These are phyloP conservation scores for Brachypteracias leptosomus DNA, from an alignment of 2,113 vertebrate genomes.

Conservation along the genomic window DNA sequence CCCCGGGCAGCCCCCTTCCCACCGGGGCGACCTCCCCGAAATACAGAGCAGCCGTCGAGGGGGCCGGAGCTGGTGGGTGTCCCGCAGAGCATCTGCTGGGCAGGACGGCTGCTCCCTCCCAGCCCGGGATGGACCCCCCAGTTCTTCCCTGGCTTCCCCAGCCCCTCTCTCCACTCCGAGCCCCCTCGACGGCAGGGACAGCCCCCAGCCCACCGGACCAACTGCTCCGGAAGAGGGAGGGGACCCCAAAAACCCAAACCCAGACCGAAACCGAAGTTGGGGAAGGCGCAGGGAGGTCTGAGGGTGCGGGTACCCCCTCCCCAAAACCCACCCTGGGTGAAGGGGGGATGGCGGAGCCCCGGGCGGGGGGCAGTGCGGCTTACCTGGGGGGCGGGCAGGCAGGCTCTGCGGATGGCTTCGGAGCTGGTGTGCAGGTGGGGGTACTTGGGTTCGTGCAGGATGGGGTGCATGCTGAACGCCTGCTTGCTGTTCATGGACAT, in stretches of 20 bases:
- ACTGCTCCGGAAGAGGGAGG: neutral
- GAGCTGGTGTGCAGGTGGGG: slow-evolving; percentile 87
- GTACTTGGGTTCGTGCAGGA: slow-evolving; percentile 91
- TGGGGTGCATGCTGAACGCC: slow-evolving; percentile 91
- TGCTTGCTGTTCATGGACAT: slow-evolving; percentile 98
- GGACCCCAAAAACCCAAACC: too few species aligned
- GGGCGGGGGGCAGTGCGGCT: slow-evolving; percentile 34
- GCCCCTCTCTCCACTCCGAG: neutral
- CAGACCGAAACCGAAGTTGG: neutral
- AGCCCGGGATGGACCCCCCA: neutral
- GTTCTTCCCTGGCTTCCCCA: neutral
- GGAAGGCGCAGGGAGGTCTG: slow-evolving; percentile 3
- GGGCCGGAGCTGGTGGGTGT: neutral
- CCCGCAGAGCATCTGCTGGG: neutral
- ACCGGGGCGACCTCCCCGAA: neutral
- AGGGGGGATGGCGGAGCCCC: neutral
- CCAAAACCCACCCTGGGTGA: too few species aligned
- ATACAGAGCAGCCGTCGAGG: neutral
- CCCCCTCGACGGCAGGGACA: neutral
- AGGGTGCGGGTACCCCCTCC: slow-evolving; percentile 48
- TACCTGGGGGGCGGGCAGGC: slow-evolving; percentile 87
- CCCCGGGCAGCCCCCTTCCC: too few species aligned
- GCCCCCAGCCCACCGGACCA: neutral
- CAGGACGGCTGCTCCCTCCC: neutral
- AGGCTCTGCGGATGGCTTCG: slow-evolving; percentile 87